These are phyloP conservation scores for Syrmaticus mikado DNA, from an alignment of 2,113 vertebrate genomes.

Conservation along the genomic window DNA sequence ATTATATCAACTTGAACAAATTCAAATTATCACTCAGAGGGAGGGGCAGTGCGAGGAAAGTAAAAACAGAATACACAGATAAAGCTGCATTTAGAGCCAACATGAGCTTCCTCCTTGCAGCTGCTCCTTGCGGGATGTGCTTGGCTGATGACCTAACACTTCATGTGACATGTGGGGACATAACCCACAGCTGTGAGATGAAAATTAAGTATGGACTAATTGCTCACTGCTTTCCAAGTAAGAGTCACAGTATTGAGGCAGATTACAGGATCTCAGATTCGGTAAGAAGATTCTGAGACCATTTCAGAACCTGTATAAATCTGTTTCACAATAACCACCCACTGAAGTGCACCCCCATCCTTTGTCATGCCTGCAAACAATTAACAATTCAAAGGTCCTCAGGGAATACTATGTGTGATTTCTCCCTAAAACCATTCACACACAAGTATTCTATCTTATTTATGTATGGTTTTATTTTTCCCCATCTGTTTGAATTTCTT, in stretches of 20 bases:
- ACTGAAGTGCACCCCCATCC: background rate
- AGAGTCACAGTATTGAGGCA: background rate
- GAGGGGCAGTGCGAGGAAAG: background rate
- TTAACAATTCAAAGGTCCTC: background rate
- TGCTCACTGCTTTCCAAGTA: background rate
- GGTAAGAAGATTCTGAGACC: background rate
- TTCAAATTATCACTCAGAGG: background rate
- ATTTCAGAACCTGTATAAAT: background rate
- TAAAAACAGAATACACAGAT: background rate
- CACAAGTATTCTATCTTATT: background rate
- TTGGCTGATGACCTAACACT: conserved; percentile 53
- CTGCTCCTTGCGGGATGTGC: conserved; percentile 12
- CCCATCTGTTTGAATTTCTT: conserved; percentile 19
- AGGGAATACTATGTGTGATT: background rate
- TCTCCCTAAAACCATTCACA: background rate
- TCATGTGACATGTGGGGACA: conserved; percentile 51
- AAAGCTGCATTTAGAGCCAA: background rate
- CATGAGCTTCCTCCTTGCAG: conserved; percentile 48
- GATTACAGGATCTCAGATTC: background rate
- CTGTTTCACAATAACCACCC: background rate
- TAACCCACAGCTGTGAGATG: conserved; percentile 45
- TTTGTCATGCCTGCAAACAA: background rate
- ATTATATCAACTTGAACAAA: background rate
- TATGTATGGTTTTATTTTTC: background rate
- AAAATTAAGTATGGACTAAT: background rate